A percentile compares a stretch with the other conserved stretches of the same genome.
These are phyloP conservation scores for Cyclina sinensis DNA, from an alignment of 1,140 invertebrate genomes.

Conservation along the genomic window DNA sequence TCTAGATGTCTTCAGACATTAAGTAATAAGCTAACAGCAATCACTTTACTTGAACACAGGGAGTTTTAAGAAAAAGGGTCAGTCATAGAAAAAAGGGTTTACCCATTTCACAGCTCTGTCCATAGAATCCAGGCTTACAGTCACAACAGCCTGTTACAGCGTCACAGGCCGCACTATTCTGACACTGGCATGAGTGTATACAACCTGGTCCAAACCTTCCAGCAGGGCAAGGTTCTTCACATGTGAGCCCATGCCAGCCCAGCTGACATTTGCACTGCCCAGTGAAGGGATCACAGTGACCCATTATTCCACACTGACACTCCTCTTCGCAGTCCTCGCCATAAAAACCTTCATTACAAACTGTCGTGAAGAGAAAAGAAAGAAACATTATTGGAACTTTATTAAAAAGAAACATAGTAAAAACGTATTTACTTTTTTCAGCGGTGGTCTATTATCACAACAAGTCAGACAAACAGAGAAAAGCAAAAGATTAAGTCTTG, in stretches of 20 bases:
- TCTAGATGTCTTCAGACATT: no score
- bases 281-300: constrained; percentile 92
- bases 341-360: constrained; percentile 91
- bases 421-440: no score
- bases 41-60: no score
- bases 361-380: no score
- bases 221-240: constrained; percentile 89
- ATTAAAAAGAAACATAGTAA: no score
- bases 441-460: no score
- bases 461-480: no score
- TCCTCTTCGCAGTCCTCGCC: constrained; percentile 92
- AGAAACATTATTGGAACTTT: no score
- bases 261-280: constrained; percentile 93
- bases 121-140: constrained; percentile 86
- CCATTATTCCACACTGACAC: constrained; percentile 94
- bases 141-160: constrained; percentile 86
- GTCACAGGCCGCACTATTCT: constrained; percentile 84
- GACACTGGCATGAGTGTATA: constrained; percentile 94
- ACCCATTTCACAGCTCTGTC: constrained; percentile 85
- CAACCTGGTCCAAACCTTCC: constrained; percentile 88
- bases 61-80: no score
- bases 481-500: no score
- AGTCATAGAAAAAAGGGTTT: constrained; percentile 51
- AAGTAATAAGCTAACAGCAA: no score
- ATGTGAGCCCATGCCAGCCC: constrained; percentile 92